Percentiles rank a stretch among this genome's conserved stretches.
Evolutionary conservation across 2,797 vertebrate genomes (phyloP).

Genomic region (Bradypus variegatus): DNA sequence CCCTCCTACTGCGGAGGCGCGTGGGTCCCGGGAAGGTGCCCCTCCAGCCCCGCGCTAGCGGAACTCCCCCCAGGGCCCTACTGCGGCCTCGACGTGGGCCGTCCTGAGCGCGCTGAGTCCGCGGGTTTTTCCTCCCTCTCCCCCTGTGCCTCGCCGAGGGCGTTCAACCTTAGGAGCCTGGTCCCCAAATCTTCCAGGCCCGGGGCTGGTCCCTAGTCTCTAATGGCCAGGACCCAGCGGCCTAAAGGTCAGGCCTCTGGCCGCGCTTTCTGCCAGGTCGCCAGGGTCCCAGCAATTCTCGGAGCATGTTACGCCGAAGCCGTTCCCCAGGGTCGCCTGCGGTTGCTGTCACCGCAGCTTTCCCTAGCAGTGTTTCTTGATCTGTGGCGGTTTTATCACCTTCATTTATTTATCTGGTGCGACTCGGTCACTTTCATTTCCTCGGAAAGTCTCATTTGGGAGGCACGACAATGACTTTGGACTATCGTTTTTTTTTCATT

Average conservation of each 20-base stretch:
- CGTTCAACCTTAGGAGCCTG: neutral
- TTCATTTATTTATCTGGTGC: neutral
- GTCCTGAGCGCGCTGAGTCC: neutral
- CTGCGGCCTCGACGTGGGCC: neutral
- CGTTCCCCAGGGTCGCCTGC: neutral
- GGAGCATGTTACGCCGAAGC: neutral
- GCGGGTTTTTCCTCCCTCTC: neutral
- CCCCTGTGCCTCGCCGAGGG: fast-evolving
- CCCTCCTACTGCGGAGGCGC: neutral
- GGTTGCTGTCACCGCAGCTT: neutral
- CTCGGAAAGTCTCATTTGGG: neutral
- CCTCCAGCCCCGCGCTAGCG: fast-evolving
- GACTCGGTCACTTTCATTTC: neutral
- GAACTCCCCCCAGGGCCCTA: neutral
- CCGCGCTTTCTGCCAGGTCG: neutral
- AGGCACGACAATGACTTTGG: neutral
- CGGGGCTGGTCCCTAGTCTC: neutral
- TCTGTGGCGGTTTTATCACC: neutral
- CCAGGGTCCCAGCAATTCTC: neutral
- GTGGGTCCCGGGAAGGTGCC: neutral
- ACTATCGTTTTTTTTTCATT: neutral
- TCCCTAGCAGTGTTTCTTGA: neutral
- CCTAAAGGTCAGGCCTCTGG: neutral
- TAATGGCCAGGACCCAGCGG: neutral
- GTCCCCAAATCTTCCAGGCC: neutral